Evolutionary conservation across 2,113 vertebrate species (phyloP).

Genomic region (Calonectris borealis): DNA sequence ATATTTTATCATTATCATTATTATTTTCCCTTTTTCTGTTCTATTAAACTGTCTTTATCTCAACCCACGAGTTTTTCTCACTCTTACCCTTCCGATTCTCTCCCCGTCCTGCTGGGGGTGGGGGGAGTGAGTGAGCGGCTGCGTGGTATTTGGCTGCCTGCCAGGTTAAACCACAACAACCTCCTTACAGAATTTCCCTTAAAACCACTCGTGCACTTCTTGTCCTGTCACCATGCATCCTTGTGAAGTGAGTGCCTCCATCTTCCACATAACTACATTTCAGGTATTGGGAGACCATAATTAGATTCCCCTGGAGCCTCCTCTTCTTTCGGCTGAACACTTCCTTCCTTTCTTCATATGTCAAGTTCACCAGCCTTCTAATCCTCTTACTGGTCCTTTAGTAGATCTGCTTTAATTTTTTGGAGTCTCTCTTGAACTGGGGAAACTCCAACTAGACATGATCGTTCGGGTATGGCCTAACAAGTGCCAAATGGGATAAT

Average conservation of each 20-base stretch:
- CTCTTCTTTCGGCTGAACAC: neutral
- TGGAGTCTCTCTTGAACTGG: neutral
- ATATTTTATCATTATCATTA: too few species aligned
- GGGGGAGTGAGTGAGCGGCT: too few species aligned
- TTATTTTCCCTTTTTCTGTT: too few species aligned
- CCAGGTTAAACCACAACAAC: too few species aligned
- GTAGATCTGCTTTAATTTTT: neutral
- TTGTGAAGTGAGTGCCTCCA: neutral
- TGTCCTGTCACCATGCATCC: neutral
- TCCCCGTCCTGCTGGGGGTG: too few species aligned
- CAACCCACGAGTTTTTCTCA: too few species aligned
- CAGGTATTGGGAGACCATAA: neutral
- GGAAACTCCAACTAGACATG: neutral
- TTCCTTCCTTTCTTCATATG: neutral
- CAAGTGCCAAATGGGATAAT: neutral
- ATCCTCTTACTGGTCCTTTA: neutral
- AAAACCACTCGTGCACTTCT: neutral
- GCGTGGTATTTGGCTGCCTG: too few species aligned
- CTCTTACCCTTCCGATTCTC: too few species aligned
- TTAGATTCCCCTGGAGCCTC: neutral
- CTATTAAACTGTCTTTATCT: too few species aligned
- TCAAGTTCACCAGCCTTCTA: neutral
- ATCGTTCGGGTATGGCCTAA: neutral
- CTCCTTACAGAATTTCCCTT: neutral
- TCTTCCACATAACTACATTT: neutral